Conservation (phyloP, 35 echinoderm and acorn worm genomes). For the Ptychodera flava region DNA sequence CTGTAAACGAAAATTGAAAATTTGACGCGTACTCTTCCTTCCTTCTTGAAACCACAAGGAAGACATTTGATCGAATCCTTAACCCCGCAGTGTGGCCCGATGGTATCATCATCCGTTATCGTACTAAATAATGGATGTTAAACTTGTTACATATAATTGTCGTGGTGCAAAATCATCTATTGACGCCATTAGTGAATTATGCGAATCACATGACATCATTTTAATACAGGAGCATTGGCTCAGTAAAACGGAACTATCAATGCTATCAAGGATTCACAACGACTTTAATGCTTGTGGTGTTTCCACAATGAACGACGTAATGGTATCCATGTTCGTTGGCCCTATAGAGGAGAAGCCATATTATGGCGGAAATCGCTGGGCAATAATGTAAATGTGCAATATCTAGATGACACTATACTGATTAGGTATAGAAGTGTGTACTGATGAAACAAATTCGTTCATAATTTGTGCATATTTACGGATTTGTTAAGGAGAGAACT, state of each 20-base stretch:
- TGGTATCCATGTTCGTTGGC: no score
- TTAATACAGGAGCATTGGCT: neutral
- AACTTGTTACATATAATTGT: neutral
- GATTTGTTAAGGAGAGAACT: neutral
- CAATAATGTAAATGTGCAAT: no score
- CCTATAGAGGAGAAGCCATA: no score
- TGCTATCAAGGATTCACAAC: neutral
- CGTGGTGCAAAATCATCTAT: neutral
- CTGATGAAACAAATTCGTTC: neutral
- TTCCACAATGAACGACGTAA: no score
- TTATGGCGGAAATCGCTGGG: no score
- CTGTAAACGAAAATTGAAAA: neutral
- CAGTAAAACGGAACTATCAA: neutral
- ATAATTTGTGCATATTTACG: neutral
- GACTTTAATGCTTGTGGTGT: neutral
- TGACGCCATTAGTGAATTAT: neutral
- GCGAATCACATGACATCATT: neutral
- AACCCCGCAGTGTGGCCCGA: neutral
- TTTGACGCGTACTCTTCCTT: neutral
- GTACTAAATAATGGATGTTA: neutral
- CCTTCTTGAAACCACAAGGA: neutral
- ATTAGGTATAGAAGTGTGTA: neutral
- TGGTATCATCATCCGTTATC: neutral
- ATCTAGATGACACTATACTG: neutral
- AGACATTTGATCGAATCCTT: neutral